phyloP scores from a whole-genome alignment of 1,140 invertebrate species.

The Zaprionus tsacasi region DNA sequence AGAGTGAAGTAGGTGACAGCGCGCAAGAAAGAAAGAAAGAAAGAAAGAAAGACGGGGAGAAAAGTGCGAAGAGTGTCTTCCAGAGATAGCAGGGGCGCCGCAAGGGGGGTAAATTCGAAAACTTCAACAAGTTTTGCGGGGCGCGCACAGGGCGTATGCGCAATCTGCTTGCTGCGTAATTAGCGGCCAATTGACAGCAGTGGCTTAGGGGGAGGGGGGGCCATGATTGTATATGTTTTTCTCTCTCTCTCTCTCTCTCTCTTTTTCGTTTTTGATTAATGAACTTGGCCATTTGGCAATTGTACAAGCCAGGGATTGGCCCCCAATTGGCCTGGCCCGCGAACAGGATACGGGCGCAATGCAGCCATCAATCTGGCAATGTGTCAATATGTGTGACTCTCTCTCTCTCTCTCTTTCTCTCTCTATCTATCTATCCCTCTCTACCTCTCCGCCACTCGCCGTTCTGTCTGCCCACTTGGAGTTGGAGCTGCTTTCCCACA shows the following conservation, averaged over 20 bases:
- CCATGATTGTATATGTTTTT: background rate
- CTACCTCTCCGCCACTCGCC: background rate
- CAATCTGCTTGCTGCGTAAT: conserved; percentile 57
- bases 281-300: conserved; percentile 30
- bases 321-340: background rate
- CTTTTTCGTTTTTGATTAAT: conserved; percentile 37
- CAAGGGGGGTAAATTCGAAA: background rate
- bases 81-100: rapidly evolving
- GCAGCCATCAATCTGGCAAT: conserved; percentile 4
- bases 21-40: conserved; percentile 14
- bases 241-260: too few species aligned
- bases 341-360: conserved; percentile 31
- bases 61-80: background rate
- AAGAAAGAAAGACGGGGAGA: conserved; percentile 11
- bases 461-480: conserved; percentile 9
- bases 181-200: conserved; percentile 53
- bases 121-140: conserved; percentile 31
- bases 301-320: background rate
- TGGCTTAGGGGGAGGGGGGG: background rate
- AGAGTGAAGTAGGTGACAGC: conserved; percentile 10
- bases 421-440: background rate
- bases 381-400: background rate
- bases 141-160: conserved; percentile 57
- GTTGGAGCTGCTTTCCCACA: conserved; percentile 33
- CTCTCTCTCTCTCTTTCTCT: background rate